Evolutionary conservation across 1,140 invertebrate species (phyloP).

Genomic region (Cyclargus thomasi): DNA sequence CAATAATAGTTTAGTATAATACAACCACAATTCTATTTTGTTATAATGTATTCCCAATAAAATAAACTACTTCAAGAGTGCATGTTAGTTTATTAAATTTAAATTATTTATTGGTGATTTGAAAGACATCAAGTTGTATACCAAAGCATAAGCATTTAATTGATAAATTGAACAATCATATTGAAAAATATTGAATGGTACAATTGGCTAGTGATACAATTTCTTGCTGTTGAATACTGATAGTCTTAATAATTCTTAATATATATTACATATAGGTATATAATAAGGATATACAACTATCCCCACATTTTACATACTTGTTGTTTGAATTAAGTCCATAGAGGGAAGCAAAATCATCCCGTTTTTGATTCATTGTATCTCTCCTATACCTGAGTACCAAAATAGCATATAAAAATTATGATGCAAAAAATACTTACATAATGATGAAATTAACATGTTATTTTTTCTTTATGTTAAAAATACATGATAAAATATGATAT

Average conservation of each 20-base stretch:
- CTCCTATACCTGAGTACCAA: conserved; percentile 64
- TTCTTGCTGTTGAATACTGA: too few species aligned
- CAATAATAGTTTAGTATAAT: background rate
- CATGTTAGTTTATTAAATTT: too few species aligned
- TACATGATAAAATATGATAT: conserved; percentile 15
- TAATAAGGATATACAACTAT: conserved; percentile 7
- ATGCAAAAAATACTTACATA: background rate
- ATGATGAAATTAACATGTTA: conserved; percentile 3
- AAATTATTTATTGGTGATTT: too few species aligned
- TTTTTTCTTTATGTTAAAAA: conserved; percentile 12
- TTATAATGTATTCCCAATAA: too few species aligned
- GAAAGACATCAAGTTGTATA: too few species aligned
- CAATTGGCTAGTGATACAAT: too few species aligned
- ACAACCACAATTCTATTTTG: background rate
- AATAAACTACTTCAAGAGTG: too few species aligned
- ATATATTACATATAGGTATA: background rate
- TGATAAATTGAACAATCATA: too few species aligned
- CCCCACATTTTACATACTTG: conserved; percentile 56
- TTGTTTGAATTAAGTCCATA: conserved; percentile 65
- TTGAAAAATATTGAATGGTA: too few species aligned
- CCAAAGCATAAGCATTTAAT: too few species aligned
- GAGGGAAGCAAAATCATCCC: conserved; percentile 58
- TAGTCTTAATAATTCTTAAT: background rate
- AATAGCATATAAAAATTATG: conserved; percentile 32
- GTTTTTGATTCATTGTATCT: conserved; percentile 63